These are phyloP conservation scores for Achlya flavicornis DNA, from an alignment of 2,888 invertebrate species.

Conservation along the genomic window DNA sequence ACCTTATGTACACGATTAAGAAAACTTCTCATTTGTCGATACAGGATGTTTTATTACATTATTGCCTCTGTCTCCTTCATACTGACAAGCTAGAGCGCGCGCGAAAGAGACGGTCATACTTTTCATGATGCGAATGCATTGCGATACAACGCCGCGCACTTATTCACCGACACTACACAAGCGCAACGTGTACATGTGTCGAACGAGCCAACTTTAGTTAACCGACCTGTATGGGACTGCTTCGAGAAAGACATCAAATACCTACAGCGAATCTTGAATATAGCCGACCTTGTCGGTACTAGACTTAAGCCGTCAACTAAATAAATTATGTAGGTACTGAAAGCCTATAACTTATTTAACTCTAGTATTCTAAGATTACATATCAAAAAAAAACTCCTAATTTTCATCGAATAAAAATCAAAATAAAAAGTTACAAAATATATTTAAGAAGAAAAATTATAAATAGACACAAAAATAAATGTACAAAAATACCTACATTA, in stretches of 20 bases:
- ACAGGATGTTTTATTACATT: too few species aligned
- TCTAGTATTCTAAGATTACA: too few species aligned
- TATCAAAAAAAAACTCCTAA: not conserved
- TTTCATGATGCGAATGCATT: too few species aligned
- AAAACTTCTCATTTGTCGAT: too few species aligned
- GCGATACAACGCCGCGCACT: too few species aligned
- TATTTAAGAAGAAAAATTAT: slow-evolving; percentile 25
- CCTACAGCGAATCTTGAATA: not conserved
- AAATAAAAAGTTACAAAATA: slow-evolving; percentile 18
- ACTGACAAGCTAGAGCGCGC: too few species aligned
- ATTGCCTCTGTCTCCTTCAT: too few species aligned
- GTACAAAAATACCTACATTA: slow-evolving; percentile 33
- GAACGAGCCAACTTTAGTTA: too few species aligned
- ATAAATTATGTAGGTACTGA: not conserved
- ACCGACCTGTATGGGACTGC: not conserved
- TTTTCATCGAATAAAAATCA: slow-evolving; percentile 20
- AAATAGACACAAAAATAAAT: slow-evolving; percentile 40
- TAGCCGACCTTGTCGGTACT: not conserved
- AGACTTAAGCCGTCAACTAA: not conserved
- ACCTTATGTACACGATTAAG: too few species aligned
- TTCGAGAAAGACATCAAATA: not conserved
- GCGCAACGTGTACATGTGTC: too few species aligned
- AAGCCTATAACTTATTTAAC: not conserved
- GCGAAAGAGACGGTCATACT: too few species aligned
- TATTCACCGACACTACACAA: too few species aligned